Conservation (phyloP, 2,797 vertebrate genomes). For the Acipenser oxyrinchus region DNA sequence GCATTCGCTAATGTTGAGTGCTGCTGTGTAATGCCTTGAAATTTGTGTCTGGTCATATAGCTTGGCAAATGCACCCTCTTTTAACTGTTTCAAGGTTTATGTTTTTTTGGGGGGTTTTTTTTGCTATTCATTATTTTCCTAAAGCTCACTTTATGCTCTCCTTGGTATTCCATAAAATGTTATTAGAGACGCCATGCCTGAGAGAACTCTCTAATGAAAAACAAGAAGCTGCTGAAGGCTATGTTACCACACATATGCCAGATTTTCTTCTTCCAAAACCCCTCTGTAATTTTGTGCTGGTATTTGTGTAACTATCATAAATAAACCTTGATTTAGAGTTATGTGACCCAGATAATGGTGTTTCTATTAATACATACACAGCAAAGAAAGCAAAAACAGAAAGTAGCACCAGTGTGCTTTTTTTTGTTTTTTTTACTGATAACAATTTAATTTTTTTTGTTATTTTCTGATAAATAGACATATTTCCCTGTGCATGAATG, state of each 20-base stretch:
- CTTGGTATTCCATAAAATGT: slow-evolving; percentile 67
- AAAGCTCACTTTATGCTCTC: slow-evolving; percentile 71
- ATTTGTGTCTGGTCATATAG: slow-evolving; percentile 36
- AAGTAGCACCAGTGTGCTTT: too few relatives aligned
- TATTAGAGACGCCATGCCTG: slow-evolving; percentile 70
- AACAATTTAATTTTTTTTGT: too few relatives aligned
- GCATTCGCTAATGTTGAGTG: slow-evolving; percentile 57
- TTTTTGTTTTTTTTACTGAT: too few relatives aligned
- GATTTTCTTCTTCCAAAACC: slow-evolving; percentile 49
- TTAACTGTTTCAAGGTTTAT: slow-evolving; percentile 49
- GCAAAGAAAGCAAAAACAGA: too few relatives aligned
- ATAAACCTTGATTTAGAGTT: too few relatives aligned
- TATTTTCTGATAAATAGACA: too few relatives aligned
- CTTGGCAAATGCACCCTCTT: slow-evolving; percentile 46
- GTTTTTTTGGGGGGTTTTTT: slow-evolving; percentile 19
- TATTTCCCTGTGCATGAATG: too few relatives aligned
- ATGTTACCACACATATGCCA: slow-evolving; percentile 62
- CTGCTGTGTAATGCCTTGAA: slow-evolving; percentile 58
- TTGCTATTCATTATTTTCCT: slow-evolving; percentile 70
- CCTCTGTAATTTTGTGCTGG: too few relatives aligned
- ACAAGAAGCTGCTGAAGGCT: slow-evolving; percentile 78
- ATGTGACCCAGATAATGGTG: too few relatives aligned
- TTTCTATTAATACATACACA: too few relatives aligned
- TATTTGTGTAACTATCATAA: too few relatives aligned
- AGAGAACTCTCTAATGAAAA: slow-evolving; percentile 75